Evolutionary conservation across 2,888 invertebrate genomes (phyloP).

Genomic region (Melanostoma scalare): DNA sequence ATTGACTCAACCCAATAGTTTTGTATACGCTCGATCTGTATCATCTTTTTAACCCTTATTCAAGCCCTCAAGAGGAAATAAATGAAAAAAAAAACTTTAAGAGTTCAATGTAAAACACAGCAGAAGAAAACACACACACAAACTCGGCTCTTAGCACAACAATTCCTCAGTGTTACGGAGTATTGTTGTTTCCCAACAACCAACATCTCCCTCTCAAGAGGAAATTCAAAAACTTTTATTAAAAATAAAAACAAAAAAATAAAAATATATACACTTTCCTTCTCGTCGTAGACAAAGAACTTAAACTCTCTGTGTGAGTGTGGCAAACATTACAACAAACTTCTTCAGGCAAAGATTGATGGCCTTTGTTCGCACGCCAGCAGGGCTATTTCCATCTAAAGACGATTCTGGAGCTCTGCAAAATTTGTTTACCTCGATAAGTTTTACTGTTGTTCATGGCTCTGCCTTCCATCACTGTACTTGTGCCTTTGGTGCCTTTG

Average conservation of each 20-base stretch:
- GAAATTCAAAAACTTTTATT: constrained; percentile 69
- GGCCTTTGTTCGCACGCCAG: constrained; percentile 62
- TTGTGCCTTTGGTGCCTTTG: not conserved
- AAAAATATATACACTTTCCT: constrained; percentile 53
- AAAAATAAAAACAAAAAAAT: not conserved
- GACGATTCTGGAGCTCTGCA: constrained; percentile 21
- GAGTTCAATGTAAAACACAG: not conserved
- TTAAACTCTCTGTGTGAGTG: constrained; percentile 33
- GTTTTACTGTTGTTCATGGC: constrained; percentile 40
- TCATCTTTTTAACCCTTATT: constrained; percentile 28
- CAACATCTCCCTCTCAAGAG: constrained; percentile 59
- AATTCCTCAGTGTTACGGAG: not conserved
- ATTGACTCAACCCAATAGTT: constrained; percentile 35
- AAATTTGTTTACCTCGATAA: constrained; percentile 61
- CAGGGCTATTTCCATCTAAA: constrained; percentile 23
- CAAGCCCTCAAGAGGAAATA: not conserved
- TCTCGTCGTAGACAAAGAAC: constrained; percentile 39
- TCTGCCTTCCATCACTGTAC: not conserved
- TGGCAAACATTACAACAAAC: constrained; percentile 53
- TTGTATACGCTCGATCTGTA: constrained; percentile 24
- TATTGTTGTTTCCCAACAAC: constrained; percentile 45
- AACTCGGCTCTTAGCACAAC: too few species aligned
- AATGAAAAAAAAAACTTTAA: constrained; percentile 8
- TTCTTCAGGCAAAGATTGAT: constrained; percentile 63
- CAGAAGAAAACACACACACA: not conserved